Evolutionary conservation across 2,797 vertebrate genomes (phyloP).

Genomic region (Argentina silus): DNA sequence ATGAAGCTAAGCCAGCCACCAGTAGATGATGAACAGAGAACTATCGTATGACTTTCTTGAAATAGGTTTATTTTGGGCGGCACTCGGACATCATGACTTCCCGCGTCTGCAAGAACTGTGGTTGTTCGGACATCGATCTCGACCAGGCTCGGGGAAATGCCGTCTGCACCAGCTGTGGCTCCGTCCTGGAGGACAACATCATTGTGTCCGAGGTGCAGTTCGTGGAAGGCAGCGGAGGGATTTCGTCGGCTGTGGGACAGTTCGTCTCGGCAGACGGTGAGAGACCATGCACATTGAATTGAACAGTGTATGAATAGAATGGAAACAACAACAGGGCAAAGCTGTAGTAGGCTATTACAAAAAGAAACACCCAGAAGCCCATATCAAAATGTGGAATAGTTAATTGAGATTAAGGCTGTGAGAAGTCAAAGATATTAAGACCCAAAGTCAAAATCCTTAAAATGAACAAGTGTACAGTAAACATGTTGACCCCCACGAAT

Average conservation of each 20-base stretch:
- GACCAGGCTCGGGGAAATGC: constrained; percentile 93
- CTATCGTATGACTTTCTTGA: neutral
- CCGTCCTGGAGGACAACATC: constrained; percentile 97
- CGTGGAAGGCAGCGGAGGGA: constrained; percentile 92
- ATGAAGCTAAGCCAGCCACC: too few relatives aligned
- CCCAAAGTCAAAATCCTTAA: too few relatives aligned
- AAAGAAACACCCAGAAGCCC: too few relatives aligned
- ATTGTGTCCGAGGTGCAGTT: constrained; percentile 97
- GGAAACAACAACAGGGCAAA: too few relatives aligned
- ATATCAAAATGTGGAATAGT: too few relatives aligned
- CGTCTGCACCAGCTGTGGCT: constrained; percentile 92
- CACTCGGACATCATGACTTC: constrained; percentile 78
- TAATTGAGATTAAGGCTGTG: too few relatives aligned
- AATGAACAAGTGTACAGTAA: too few relatives aligned
- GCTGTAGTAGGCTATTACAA: too few relatives aligned
- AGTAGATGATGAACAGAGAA: neutral
- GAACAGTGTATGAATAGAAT: neutral
- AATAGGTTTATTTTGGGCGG: constrained; percentile 20
- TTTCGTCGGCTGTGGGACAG: constrained; percentile 92
- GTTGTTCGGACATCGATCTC: constrained; percentile 90
- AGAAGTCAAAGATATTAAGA: too few relatives aligned
- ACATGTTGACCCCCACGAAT: too few relatives aligned
- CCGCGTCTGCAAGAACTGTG: constrained; percentile 87
- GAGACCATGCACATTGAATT: constrained; percentile 36
- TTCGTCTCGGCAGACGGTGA: constrained; percentile 93